A percentile compares a stretch with the other conserved stretches of the same genome.
Conservation (phyloP, 2,113 vertebrate genomes). For the Stegastes partitus region DNA sequence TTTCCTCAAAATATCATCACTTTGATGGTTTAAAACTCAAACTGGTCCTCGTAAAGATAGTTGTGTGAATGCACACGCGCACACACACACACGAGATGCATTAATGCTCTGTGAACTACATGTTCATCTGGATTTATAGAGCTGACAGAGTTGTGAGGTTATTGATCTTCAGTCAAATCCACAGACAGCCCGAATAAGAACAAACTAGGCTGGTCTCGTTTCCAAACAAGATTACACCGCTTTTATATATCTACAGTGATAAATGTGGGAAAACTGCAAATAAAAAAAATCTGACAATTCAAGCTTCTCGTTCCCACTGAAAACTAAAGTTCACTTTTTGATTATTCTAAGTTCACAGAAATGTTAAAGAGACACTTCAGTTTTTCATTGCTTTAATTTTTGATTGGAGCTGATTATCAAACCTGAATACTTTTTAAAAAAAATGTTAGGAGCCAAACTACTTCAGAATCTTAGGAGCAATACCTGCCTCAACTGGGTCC, state of each 20-base stretch:
- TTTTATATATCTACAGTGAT: conserved; percentile 31
- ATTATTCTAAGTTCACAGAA: too few relatives aligned
- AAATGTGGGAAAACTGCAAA: conserved; percentile 5
- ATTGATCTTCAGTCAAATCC: conserved; percentile 60
- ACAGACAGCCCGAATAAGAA: conserved; percentile 43
- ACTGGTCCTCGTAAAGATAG: too few relatives aligned
- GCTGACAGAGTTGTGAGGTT: conserved; percentile 43
- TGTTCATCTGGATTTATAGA: conserved; percentile 48
- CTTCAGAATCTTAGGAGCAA: too few relatives aligned
- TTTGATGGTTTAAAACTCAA: too few relatives aligned
- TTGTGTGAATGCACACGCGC: neutral
- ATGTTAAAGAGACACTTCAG: too few relatives aligned
- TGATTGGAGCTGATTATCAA: too few relatives aligned
- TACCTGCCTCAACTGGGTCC: too few relatives aligned
- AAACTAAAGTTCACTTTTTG: neutral
- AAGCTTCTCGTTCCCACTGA: neutral
- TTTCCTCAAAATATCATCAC: too few relatives aligned
- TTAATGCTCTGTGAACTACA: conserved; percentile 5
- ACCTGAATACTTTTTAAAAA: too few relatives aligned
- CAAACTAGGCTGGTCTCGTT: conserved; percentile 27
- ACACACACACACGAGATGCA: neutral
- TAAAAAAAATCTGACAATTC: neutral
- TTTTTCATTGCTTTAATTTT: too few relatives aligned
- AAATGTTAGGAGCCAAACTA: too few relatives aligned
- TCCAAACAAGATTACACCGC: conserved; percentile 25